Base-by-base conservation (phyloP, 1,140 invertebrate species). In the Trichogramma pretiosum region DNA sequence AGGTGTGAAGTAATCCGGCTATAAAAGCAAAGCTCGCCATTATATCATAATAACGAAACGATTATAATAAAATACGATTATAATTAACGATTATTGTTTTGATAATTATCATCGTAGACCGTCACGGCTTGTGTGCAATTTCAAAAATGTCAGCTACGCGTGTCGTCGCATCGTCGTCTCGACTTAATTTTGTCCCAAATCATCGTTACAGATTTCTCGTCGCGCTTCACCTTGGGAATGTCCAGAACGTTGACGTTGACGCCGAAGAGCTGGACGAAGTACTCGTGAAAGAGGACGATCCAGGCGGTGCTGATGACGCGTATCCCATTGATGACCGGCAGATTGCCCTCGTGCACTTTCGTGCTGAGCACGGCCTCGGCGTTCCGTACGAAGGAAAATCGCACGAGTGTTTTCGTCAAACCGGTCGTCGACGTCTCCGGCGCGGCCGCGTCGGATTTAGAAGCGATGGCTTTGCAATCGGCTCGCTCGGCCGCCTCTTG, bases 261-360 rank as follows among this genome's bases (percentile, higher is more conserved):
- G n/a, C 19, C 47, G 11, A 54, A 39, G 32, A 56, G 39, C 5
- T 18, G 24, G 21, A 45, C 53, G 5, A 59, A 55, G 44, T 60
- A 67, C 10, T 59, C 59, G 48, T 74, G 72, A 1, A 59, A 64
- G 3, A 72, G 28, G 16, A 72, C 43, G 5, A 73, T 62, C 65
- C 67, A 73, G 9, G 48, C 46, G 22, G 64, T 69, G 47, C 64
- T 68, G 7, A 73, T 46, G 46, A 67, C 64, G 28, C 68, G 53
- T 7, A 73, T 50, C 17, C 70, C 70, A 48, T 68, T 57, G 5
- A 74, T 39, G 14, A 53, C 56, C 1, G 52, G 50, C 21, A 40
- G 13, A 26, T 26, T 40, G 21, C n/a, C n/a, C 2, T 23, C 19
- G 7, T 8, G 11, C 8, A 23, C 4, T 5, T 26, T 40, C 3